These are phyloP conservation scores for Mormyrus proboscirostris DNA, from an alignment of 2,797 vertebrate species.

Conservation along the genomic window DNA sequence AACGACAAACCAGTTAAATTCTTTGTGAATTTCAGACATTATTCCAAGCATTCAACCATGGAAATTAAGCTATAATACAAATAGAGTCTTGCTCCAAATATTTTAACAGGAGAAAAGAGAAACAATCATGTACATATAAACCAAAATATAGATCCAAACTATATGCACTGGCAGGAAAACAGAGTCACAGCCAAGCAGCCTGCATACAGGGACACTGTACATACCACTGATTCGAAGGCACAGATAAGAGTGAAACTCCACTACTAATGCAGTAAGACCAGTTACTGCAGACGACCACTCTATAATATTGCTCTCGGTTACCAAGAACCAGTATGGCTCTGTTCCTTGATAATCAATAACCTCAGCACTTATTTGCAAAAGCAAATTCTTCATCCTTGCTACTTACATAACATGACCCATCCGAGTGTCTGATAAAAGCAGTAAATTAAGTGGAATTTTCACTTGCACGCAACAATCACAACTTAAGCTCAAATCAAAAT, in stretches of 20 bases:
- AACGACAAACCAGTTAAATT: neutral
- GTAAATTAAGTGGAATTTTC: neutral
- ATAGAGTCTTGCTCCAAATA: slow-evolving; percentile 17
- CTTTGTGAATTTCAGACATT: neutral
- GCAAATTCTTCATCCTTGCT: neutral
- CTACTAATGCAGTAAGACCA: neutral
- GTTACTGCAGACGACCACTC: neutral
- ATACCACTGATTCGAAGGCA: slow-evolving; percentile 2
- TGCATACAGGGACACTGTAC: neutral
- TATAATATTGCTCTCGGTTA: neutral
- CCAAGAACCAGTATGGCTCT: slow-evolving; percentile 14
- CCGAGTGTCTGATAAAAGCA: neutral
- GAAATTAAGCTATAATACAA: slow-evolving; percentile 5
- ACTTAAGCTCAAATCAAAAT: neutral
- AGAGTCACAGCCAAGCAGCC: neutral
- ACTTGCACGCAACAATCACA: neutral
- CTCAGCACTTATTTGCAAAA: neutral
- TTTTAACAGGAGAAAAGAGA: slow-evolving; percentile 8
- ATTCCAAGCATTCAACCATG: neutral
- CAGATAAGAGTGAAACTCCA: neutral
- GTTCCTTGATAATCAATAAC: neutral
- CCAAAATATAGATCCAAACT: neutral
- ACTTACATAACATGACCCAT: neutral
- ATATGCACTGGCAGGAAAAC: neutral
- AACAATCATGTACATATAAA: neutral